phyloP scores from a whole-genome alignment of 2,888 invertebrate species.

The Euclidia mi region DNA sequence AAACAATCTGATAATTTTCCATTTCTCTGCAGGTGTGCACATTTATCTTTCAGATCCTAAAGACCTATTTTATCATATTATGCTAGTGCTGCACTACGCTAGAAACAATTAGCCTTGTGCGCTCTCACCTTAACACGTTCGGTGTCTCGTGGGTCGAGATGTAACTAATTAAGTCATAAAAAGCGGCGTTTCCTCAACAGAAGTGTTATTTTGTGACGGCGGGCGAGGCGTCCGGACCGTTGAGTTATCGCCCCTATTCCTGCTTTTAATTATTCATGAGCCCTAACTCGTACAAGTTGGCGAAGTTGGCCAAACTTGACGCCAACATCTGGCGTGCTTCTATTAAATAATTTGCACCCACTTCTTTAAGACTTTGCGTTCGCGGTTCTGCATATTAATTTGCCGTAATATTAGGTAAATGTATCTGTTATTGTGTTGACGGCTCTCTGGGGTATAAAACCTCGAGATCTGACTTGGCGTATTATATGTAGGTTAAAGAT shows the following conservation, averaged over 20 bases:
- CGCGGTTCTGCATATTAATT: conserved; percentile 63
- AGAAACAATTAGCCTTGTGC: conserved; percentile 7
- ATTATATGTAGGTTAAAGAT: background rate
- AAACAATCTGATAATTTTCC: too few relatives aligned
- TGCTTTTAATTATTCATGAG: conserved; percentile 87
- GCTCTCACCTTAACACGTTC: conserved; percentile 34
- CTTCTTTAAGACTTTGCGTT: conserved; percentile 67
- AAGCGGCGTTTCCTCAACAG: conserved; percentile 73
- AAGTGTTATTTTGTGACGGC: conserved; percentile 76
- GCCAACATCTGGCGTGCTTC: conserved; percentile 78
- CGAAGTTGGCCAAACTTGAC: conserved; percentile 65
- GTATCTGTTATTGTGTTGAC: background rate
- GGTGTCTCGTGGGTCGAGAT: conserved; percentile 67
- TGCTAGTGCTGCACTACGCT: background rate
- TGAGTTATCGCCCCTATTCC: conserved; percentile 81
- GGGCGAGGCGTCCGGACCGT: conserved; percentile 58
- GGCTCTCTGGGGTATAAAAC: too few relatives aligned
- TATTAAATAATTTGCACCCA: conserved; percentile 82
- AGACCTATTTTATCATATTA: too few relatives aligned
- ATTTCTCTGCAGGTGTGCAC: too few relatives aligned
- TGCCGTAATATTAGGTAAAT: conserved; percentile 7
- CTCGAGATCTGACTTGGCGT: background rate
- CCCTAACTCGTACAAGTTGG: conserved; percentile 70
- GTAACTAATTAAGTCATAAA: conserved; percentile 85
- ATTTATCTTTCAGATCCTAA: too few relatives aligned